phyloP scores from a whole-genome alignment of 2,888 invertebrate genomes.

The Ligdia adustata region DNA sequence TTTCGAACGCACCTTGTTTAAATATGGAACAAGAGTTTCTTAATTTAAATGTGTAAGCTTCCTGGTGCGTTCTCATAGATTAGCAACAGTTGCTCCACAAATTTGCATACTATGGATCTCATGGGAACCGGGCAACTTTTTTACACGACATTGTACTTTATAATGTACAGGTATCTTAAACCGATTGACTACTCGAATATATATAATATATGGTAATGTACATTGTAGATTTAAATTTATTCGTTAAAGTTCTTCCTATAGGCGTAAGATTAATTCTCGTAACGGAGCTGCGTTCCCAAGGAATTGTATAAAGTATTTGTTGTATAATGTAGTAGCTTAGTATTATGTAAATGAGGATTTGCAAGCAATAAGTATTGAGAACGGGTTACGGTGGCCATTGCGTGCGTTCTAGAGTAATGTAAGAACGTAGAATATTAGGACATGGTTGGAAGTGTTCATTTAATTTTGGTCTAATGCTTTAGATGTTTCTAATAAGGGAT shows the following conservation, averaged over 20 bases:
- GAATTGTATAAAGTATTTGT: slow-evolving; percentile 31
- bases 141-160: slow-evolving; percentile 29
- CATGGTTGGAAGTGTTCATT: neutral
- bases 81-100: slow-evolving; percentile 39
- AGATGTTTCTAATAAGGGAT: too few species aligned
- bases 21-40: slow-evolving; percentile 20
- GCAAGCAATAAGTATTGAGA: slow-evolving; percentile 30
- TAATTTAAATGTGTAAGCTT: slow-evolving; percentile 59
- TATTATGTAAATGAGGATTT: slow-evolving; percentile 37
- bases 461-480: slow-evolving; percentile 1
- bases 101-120: slow-evolving; percentile 63
- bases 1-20: slow-evolving; percentile 22
- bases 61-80: slow-evolving; percentile 50
- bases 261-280: slow-evolving; percentile 34
- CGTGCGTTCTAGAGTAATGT: slow-evolving; percentile 13
- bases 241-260: slow-evolving; percentile 36
- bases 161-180: slow-evolving; percentile 37
- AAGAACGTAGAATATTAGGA: slow-evolving; percentile 11
- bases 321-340: slow-evolving; percentile 29
- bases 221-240: slow-evolving; percentile 48
- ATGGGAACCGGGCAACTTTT: slow-evolving; percentile 57
- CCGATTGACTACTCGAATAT: slow-evolving; percentile 62
- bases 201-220: slow-evolving; percentile 48
- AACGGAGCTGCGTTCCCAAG: slow-evolving; percentile 33
- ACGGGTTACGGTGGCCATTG: slow-evolving; percentile 17